Evolutionary conservation across 2,797 vertebrate genomes (phyloP), one percentile per base, ranked within the genome.

Genomic region (Phylloscopus collybita): DNA sequence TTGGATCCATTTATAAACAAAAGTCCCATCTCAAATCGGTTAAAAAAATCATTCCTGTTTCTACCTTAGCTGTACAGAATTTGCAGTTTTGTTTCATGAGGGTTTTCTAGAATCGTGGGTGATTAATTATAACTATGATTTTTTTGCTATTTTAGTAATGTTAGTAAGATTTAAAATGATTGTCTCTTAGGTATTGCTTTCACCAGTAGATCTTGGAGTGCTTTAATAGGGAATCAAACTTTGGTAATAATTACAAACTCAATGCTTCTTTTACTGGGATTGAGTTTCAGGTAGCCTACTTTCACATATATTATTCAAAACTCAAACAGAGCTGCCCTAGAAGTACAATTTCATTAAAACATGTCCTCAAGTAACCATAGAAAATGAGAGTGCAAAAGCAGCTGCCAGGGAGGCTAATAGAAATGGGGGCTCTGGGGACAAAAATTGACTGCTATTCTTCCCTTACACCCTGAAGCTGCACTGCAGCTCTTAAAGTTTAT

Each of bases 291-390:
- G 90, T 91, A 93, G 70, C 80, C 85, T 93, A 65, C 80, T 95
- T 95, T 92, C 69, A 94, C 27, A 53, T 86, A 50, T 53, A 36
- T 91, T 88, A 92, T 80, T 90, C 62, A 59, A 93, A 95, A 86
- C 72, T 83, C 79, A 94, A 87, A 95, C 34, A 89, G 53, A 69
- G 29, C 56, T 92, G 70, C 85, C 82, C 82, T 90, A 86, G 34
- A 93, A 96, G 72, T 92, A 88, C 80, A 65, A 50, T 95, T 92
- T 86, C 81, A 86, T 95, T 94, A 91, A 93, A 93, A 82, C 21
- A 8, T 80, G 57, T 95, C 95, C 85, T 83, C 75, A 83, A 93
- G 85, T 92, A 88, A 91, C 87, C 57, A 47, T 10, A 53, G 42
- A 86, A 91, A 92, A 88, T 69, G 62, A 86, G 75, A 93, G 32